phyloP scores from a whole-genome alignment of 1,140 invertebrate genomes.

The Brachionus manjavacas region DNA sequence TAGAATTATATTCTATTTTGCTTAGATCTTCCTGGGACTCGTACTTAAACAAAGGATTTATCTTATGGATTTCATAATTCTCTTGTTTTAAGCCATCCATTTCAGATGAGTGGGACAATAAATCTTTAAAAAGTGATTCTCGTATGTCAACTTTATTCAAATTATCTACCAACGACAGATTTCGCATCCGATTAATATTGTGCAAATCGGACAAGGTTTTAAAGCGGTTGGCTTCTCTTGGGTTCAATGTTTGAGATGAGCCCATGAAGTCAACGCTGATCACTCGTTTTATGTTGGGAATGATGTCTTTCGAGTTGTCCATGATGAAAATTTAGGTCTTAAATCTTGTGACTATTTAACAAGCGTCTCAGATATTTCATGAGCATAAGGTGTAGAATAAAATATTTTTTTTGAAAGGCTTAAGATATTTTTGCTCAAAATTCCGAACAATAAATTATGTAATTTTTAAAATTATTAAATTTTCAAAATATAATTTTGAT shows the following conservation, averaged over 20 bases:
- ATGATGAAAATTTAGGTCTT: neutral
- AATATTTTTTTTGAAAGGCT: neutral
- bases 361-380: neutral
- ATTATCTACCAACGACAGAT: neutral
- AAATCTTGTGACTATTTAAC: neutral
- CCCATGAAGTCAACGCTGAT: slow-evolving; percentile 10
- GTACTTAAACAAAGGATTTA: slow-evolving; percentile 18
- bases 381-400: neutral
- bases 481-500: neutral
- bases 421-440: neutral
- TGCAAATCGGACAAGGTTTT: neutral
- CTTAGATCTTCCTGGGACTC: neutral
- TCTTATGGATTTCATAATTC: neutral
- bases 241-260: neutral
- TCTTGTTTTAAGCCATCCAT: neutral
- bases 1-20: neutral
- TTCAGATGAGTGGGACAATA: neutral
- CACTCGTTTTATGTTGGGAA: neutral
- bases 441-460: neutral
- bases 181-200: neutral
- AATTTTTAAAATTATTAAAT: neutral
- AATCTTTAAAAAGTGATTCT: neutral
- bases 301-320: neutral
- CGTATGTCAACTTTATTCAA: neutral
- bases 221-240: neutral